These are phyloP conservation scores for Cossypha caffra DNA, from an alignment of 2,797 vertebrate genomes.

Conservation along the genomic window DNA sequence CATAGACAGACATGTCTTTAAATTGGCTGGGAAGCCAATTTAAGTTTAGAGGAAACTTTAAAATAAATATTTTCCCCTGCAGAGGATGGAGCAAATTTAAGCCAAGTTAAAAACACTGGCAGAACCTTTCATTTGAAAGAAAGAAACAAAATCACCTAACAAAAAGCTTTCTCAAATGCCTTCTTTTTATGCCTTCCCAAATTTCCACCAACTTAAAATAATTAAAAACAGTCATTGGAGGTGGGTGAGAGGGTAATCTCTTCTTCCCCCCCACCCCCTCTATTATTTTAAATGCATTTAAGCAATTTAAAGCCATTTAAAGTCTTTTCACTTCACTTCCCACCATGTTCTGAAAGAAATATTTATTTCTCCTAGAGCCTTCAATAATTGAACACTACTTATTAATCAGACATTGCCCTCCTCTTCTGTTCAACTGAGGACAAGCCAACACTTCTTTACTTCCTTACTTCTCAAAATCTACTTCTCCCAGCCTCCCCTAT, in stretches of 20 bases:
- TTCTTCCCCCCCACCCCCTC: fast-evolving
- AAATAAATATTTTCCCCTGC: constrained; percentile 55
- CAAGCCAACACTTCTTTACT: neutral
- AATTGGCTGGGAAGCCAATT: constrained; percentile 8
- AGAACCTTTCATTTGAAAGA: neutral
- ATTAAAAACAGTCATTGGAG: neutral
- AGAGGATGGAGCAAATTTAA: constrained; percentile 9
- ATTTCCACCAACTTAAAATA: neutral
- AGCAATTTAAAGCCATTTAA: neutral
- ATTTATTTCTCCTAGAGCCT: neutral
- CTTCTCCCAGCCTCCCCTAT: neutral
- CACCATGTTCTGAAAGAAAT: neutral
- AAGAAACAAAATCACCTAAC: neutral
- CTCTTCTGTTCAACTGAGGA: neutral
- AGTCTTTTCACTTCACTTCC: neutral
- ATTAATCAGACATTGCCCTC: neutral
- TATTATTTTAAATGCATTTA: neutral
- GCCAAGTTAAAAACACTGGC: constrained; percentile 2
- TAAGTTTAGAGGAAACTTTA: constrained; percentile 49
- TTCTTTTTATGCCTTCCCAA: neutral
- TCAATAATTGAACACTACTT: neutral
- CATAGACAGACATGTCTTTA: neutral
- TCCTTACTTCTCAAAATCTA: neutral
- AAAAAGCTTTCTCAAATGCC: neutral
- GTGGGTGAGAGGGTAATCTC: neutral